Base-by-base conservation (phyloP, 2,888 invertebrate genomes). In the Pachycephus smyrnensis region DNA sequence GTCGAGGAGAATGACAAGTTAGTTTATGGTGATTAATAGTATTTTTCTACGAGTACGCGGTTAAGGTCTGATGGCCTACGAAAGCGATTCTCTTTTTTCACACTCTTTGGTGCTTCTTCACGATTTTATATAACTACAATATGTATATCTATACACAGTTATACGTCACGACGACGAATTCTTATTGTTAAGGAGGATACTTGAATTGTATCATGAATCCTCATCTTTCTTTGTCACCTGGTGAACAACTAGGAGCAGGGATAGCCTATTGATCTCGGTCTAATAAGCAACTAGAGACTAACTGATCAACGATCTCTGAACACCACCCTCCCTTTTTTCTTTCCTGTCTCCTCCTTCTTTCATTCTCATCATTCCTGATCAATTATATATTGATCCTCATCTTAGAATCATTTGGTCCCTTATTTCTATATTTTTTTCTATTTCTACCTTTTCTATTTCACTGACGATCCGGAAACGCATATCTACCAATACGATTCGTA, bases 21-120 rank as follows among this genome's bases (percentile, higher is more conserved):
- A 55, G 9, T 55, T 55, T 55, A 73, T 33, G 36, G 73, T 55
- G 81, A 85, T 82, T 84, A 83, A 84, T 79, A 82, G 86, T 88
- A 88, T 88, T 88, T 88, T 88, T 88, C 84, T 88, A 88, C 85
- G 75, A 80, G 80, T 37, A 68, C 9, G 55, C 23, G 55, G 23
- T 55, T 55, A 55, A 55, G 23, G 23, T 55, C 55, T 23, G 23
- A 55, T 55, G 55, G 55, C 15, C 32, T 68, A 31, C 75, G 35
- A 55, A 69, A 68, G 73, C 73, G 31, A 55, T 74, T 76, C 73
- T 40, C 40, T 75, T 73, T 68, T 74, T 23, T 73, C 55, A 74
- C 74, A 76, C 73, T 73, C 73, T 75, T 76, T 84, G 85, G 86
- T 87, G 87, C 87, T 89, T 87, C 81, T 84, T 87, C 80, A 82